A percentile compares a stretch with the other conserved stretches of the same genome.
phyloP scores from a whole-genome alignment of 2,888 invertebrate species.

The Laothoe populi region DNA sequence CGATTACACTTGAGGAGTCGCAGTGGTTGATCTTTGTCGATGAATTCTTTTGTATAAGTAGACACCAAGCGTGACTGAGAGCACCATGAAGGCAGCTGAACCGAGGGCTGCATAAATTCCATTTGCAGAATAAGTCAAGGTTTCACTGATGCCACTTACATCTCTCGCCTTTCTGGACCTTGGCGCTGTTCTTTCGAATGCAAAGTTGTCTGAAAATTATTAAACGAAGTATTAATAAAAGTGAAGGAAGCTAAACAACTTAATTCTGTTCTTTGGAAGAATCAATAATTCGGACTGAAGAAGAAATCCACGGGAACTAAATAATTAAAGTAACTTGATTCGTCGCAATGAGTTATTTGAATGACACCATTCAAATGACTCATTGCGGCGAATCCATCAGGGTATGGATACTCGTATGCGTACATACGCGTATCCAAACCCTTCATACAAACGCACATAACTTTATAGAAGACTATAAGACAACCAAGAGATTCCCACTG shows the following conservation, averaged over 20 bases:
- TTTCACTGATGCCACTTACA: slow-evolving; percentile 47
- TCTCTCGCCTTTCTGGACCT: slow-evolving; percentile 68
- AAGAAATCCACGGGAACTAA: too few species aligned
- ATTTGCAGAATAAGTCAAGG: slow-evolving; percentile 43
- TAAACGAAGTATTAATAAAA: neutral
- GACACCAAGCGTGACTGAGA: slow-evolving; percentile 57
- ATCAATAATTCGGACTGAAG: too few species aligned
- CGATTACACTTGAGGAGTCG: slow-evolving; percentile 30
- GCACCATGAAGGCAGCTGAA: slow-evolving; percentile 52
- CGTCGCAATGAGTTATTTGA: too few species aligned
- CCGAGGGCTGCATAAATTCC: slow-evolving; percentile 59
- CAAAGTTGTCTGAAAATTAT: slow-evolving; percentile 68
- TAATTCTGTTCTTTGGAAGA: too few species aligned
- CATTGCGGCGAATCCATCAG: too few species aligned
- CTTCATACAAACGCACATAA: too few species aligned
- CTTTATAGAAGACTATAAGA: too few species aligned
- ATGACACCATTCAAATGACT: too few species aligned
- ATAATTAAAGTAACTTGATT: too few species aligned
- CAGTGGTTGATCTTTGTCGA: slow-evolving; percentile 36
- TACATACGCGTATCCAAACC: too few species aligned
- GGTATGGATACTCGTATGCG: too few species aligned
- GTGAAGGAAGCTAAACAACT: slow-evolving; percentile 3
- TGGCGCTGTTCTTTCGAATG: slow-evolving; percentile 66
- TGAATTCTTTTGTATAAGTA: slow-evolving; percentile 53
- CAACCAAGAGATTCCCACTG: too few species aligned